Base-by-base conservation (phyloP, 2,888 invertebrate genomes). In the Gortyna flavago region DNA sequence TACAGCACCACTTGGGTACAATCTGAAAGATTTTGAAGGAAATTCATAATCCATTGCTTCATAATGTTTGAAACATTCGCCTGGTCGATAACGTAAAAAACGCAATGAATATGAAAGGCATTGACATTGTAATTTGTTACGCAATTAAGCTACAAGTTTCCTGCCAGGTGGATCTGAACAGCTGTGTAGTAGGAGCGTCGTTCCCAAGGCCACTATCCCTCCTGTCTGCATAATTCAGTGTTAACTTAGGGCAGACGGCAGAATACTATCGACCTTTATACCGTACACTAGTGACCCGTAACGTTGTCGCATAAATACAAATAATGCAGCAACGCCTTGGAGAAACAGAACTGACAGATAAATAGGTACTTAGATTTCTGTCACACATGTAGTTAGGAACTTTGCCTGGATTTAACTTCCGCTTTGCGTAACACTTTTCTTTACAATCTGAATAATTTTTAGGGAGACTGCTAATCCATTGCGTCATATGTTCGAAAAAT, bases 211-310 rank as follows among this genome's bases (percentile, higher is more conserved):
- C 72, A 54, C 59, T 44, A 54, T 59, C 35, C 32, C 67, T 51
- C 18, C 21, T 84, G 64, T 13, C 21, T 84, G 64, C 71, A 83
- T 83, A 72, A 80, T 84, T 83, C 48, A 84, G 57, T 75, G 64
- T 72, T n/a, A n/a, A n/a, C n/a, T 69, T 75, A 72, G 64, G 61
- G 59, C 59, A 84, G 62, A 61, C 67, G 59, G 35, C 48, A 84
- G 67, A 71, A 57, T 54, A 77, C 68, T 61, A 78, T 72, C 54
- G 84, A 74, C 71, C 35, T 69, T 44, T 75, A 16, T 21, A 59
- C 54, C 44, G 61, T 72, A 38, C 11, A 25, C 32, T 44, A 44
- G 61, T 76, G 75, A 74, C 75, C 64, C 51, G 38, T 54, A 38
- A n/a, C n/a, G 29, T 21, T 61, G 77, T 70, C 65, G 69, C 80